phyloP scores from a whole-genome alignment of 2,797 vertebrate genomes.

The Falco concolor region DNA sequence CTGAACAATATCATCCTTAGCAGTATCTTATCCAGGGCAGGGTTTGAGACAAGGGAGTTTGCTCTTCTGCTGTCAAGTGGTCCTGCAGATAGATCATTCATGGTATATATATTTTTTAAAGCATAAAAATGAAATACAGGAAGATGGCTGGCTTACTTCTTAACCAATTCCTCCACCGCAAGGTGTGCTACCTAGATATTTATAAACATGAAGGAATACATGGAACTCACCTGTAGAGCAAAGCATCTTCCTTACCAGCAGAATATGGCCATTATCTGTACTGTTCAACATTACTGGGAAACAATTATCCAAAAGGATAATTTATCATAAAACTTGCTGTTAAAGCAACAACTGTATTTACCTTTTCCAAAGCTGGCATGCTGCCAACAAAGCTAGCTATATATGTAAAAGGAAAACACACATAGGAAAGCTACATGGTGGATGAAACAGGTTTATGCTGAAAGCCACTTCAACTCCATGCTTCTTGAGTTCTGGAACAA shows the following conservation, averaged over 20 bases:
- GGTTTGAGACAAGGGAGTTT: background rate
- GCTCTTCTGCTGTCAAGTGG: background rate
- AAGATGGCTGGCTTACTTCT: background rate
- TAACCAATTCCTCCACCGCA: background rate
- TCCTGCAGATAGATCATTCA: background rate
- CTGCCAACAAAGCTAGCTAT: background rate
- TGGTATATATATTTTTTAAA: background rate
- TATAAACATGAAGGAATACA: background rate
- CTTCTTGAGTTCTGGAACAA: background rate
- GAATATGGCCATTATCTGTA: background rate
- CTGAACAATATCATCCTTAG: background rate
- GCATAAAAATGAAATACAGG: background rate
- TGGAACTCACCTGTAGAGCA: background rate
- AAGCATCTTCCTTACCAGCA: background rate
- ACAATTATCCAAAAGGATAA: background rate
- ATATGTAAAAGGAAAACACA: background rate
- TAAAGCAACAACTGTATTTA: background rate
- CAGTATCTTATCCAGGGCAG: background rate
- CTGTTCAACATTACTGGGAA: background rate
- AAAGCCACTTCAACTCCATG: background rate
- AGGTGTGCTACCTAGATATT: background rate
- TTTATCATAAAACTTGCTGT: background rate
- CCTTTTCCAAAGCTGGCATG: background rate
- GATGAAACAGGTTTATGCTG: background rate
- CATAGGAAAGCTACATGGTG: background rate